phyloP scores from a whole-genome alignment of 2,797 vertebrate genomes.

The Phalanger gymnotis region DNA sequence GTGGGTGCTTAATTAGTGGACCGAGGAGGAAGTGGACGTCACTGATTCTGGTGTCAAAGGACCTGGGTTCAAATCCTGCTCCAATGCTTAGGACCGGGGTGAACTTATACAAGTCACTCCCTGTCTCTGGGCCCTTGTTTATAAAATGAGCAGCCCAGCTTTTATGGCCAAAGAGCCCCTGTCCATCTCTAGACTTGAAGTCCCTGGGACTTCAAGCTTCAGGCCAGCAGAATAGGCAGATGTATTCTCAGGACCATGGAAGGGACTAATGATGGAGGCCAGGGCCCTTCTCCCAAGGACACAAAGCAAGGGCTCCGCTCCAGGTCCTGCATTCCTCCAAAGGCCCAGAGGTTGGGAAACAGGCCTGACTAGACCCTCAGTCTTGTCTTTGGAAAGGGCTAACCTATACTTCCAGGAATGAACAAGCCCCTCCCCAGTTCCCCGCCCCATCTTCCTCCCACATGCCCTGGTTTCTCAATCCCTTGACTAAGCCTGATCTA shows the following conservation, averaged over 20 bases:
- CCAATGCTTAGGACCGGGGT: no score
- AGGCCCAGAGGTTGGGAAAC: background rate
- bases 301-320: background rate
- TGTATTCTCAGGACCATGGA: no score
- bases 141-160: background rate
- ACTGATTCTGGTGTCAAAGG: background rate
- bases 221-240: background rate
- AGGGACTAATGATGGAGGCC: no score
- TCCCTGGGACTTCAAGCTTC: background rate
- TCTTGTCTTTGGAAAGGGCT: background rate
- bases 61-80: no score
- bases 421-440: no score
- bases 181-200: no score
- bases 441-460: background rate
- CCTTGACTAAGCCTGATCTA: background rate
- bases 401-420: background rate
- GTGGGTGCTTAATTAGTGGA: background rate
- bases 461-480: background rate
- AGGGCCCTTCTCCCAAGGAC: background rate
- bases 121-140: background rate
- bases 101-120: background rate
- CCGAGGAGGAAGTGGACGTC: background rate
- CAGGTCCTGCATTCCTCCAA: no score
- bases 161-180: background rate
- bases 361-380: background rate